Evolutionary conservation across 2,797 vertebrate genomes (phyloP).

Genomic region (Acipenser transmontanus): DNA sequence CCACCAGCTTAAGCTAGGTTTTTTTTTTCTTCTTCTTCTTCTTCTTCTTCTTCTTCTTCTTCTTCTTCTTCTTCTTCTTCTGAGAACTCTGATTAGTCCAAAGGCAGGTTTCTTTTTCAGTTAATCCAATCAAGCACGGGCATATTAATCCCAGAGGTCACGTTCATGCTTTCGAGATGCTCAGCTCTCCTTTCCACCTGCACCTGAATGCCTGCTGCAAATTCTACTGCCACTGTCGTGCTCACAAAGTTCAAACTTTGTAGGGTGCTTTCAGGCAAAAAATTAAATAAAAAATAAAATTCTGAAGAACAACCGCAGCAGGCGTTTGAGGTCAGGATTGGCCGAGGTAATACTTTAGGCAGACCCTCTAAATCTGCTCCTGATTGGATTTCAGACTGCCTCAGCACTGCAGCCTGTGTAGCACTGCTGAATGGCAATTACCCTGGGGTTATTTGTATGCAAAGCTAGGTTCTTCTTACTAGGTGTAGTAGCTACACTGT

Average conservation of each 20-base stretch:
- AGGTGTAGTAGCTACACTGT: conserved; percentile 39
- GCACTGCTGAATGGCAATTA: conserved; percentile 47
- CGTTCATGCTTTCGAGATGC: conserved; percentile 47
- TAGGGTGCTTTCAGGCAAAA: conserved; percentile 10
- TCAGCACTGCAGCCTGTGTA: conserved; percentile 44
- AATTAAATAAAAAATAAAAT: not conserved
- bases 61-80: conserved; percentile 41
- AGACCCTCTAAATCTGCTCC: conserved; percentile 68
- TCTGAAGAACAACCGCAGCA: conserved; percentile 23
- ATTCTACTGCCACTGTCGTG: conserved; percentile 13
- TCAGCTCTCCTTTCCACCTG: conserved; percentile 41
- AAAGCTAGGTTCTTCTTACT: conserved; percentile 51
- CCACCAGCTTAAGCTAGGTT: conserved; percentile 37
- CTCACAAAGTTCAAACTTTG: conserved; percentile 33
- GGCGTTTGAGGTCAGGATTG: conserved; percentile 41
- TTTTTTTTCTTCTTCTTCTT: conserved; percentile 38
- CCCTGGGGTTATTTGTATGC: conserved; percentile 67
- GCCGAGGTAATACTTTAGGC: conserved; percentile 52
- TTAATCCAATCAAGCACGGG: conserved; percentile 51
- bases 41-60: no score
- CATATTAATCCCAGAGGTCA: conserved; percentile 47
- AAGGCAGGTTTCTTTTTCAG: conserved; percentile 43
- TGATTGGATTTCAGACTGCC: conserved; percentile 68
- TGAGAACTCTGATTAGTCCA: conserved; percentile 53
- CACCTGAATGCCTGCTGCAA: conserved; percentile 23